A percentile compares a stretch with the other conserved stretches of the same genome.
These are phyloP conservation scores for Calonectris borealis DNA, from an alignment of 2,113 vertebrate genomes.

Conservation along the genomic window DNA sequence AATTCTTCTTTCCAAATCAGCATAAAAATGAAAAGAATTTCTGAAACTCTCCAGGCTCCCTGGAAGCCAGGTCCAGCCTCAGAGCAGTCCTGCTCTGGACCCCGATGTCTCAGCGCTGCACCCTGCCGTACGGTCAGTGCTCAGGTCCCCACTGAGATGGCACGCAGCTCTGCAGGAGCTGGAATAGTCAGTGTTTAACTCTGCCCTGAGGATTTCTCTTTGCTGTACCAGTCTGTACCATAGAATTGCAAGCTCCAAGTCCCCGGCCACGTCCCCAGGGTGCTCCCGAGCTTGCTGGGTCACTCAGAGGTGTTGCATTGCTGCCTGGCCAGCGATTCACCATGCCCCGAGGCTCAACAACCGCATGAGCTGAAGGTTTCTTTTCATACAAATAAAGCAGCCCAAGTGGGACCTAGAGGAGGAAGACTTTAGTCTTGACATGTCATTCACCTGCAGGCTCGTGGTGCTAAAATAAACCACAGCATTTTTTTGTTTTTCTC, in stretches of 20 bases:
- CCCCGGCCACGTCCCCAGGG: neutral
- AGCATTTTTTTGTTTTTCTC: neutral
- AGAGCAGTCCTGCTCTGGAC: fast-evolving
- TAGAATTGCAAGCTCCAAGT: neutral
- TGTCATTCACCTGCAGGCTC: neutral
- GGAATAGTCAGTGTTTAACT: neutral
- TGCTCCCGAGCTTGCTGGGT: neutral
- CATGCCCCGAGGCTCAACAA: neutral
- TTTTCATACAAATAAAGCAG: neutral
- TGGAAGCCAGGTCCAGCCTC: neutral
- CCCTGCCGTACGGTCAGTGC: neutral
- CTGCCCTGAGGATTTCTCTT: neutral
- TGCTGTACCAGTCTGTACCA: neutral
- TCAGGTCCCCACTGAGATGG: neutral
- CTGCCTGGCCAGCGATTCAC: neutral
- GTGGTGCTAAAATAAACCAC: neutral
- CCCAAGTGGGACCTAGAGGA: neutral
- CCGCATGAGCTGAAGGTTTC: neutral
- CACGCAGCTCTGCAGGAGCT: neutral
- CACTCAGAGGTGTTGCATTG: neutral
- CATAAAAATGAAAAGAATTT: neutral
- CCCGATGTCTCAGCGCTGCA: neutral
- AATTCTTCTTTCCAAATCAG: neutral
- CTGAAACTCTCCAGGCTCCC: neutral
- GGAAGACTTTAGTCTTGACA: neutral